Evolutionary conservation across 2,888 invertebrate genomes (phyloP).

Genomic region (Ennomos quercinarius): DNA sequence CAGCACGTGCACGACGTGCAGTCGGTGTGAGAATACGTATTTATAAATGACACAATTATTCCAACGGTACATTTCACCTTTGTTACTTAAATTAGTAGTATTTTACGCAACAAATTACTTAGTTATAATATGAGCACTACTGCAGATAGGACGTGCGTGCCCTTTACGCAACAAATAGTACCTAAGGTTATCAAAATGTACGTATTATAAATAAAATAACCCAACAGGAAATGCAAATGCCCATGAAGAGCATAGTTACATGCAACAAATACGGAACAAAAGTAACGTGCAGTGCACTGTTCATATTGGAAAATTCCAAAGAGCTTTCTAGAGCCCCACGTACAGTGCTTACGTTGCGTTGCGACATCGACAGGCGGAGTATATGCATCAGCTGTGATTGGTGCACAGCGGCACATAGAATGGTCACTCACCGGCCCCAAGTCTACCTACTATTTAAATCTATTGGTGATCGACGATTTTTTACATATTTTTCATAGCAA

Average conservation of each 20-base stretch:
- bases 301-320: constrained; percentile 65
- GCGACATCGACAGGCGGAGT: constrained; percentile 56
- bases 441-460: no score
- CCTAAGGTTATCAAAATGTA: constrained; percentile 24
- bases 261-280: constrained; percentile 51
- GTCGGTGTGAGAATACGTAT: constrained; percentile 8
- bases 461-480: no score
- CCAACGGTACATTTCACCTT: no score
- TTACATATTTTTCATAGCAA: no score
- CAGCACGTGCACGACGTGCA: not conserved
- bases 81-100: not conserved
- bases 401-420: constrained; percentile 10
- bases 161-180: constrained; percentile 4
- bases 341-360: constrained; percentile 71
- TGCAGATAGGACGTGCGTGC: not conserved
- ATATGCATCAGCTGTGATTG: constrained; percentile 33
- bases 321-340: constrained; percentile 70
- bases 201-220: not conserved
- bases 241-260: constrained; percentile 31
- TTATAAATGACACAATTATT: constrained; percentile 13
- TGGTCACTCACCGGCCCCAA: constrained; percentile 5
- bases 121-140: not conserved
- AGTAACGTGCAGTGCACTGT: constrained; percentile 40
- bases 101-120: constrained; percentile 6
- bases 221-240: constrained; percentile 39